Conservation (phyloP, 64 coral and sea anemone species). For the Stichodactyla helianthus region DNA sequence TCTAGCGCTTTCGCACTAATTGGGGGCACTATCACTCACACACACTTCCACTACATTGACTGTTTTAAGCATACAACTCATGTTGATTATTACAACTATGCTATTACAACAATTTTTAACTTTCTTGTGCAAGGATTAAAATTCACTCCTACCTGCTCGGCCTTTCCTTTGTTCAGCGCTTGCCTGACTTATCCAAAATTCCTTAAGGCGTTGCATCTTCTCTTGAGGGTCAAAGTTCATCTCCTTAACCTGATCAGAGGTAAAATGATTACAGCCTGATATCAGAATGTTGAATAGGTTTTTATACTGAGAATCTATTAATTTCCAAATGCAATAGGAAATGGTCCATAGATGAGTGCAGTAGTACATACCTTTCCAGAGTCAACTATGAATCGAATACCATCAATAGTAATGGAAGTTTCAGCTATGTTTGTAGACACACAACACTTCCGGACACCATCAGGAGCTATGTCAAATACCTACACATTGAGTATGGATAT, state of each 20-base stretch:
- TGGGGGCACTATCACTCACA: no score
- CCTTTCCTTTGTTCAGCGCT: conserved; percentile 97
- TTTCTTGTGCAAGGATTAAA: no score
- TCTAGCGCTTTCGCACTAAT: no score
- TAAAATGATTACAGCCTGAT: background rate
- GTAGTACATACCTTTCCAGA: conserved; percentile 70
- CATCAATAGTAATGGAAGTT: conserved; percentile 98
- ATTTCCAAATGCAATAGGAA: no score
- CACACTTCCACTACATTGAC: no score
- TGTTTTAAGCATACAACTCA: no score
- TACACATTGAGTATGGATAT: background rate
- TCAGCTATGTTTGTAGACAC: conserved; percentile 97
- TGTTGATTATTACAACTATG: no score
- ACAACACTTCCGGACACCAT: conserved; percentile 92
- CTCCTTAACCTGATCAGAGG: conserved; percentile 76
- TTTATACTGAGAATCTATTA: background rate
- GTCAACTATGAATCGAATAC: conserved; percentile 89
- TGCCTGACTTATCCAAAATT: conserved; percentile 99
- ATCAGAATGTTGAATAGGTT: background rate
- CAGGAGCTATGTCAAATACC: conserved; percentile 94
- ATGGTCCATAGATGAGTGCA: no score
- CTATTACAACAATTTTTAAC: no score
- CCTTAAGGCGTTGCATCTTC: conserved; percentile 91
- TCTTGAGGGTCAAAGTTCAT: conserved; percentile 93
- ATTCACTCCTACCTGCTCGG: conserved; percentile 55